A percentile compares a stretch with the other conserved stretches of the same genome.
These are phyloP conservation scores for Mormyrus iriodes DNA, from an alignment of 2,113 vertebrate species.

Conservation along the genomic window DNA sequence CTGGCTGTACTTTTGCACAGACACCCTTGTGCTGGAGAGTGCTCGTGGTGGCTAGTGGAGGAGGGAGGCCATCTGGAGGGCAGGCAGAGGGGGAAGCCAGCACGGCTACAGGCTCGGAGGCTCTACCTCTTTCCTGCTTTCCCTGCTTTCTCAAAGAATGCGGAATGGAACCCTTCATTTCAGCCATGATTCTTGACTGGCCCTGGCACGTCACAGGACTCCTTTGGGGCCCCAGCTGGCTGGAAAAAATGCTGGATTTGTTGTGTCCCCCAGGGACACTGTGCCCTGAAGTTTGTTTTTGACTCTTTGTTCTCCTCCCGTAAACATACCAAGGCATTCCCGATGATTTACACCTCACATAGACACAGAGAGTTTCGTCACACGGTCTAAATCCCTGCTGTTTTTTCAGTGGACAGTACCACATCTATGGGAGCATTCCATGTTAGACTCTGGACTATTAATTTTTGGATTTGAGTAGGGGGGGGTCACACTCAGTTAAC, in stretches of 20 bases:
- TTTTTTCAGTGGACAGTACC: not conserved
- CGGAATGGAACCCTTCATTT: not conserved
- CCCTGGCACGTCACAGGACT: not conserved
- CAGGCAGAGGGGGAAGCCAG: not conserved
- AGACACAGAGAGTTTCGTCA: not conserved
- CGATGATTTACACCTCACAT: not conserved
- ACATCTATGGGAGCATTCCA: not conserved
- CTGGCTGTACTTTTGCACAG: not conserved
- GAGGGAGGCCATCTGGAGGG: not conserved
- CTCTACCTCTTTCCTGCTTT: not conserved
- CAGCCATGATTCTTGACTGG: not conserved
- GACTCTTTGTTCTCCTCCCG: not conserved
- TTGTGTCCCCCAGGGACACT: not conserved
- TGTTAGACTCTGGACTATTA: not conserved
- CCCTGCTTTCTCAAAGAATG: not conserved
- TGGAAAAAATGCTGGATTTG: not conserved
- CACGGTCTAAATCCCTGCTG: not conserved
- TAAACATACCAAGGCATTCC: not conserved
- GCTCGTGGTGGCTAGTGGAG: not conserved
- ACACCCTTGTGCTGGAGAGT: not conserved
- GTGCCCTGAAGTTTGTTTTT: not conserved
- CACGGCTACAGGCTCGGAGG: not conserved
- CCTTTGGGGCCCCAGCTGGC: too few species aligned
- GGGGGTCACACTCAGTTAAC: not conserved
- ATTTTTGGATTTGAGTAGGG: not conserved